Percentiles rank a stretch among this genome's conserved stretches.
Evolutionary conservation across 2,113 vertebrate genomes (phyloP).

Genomic region (Oreochromis niloticus): DNA sequence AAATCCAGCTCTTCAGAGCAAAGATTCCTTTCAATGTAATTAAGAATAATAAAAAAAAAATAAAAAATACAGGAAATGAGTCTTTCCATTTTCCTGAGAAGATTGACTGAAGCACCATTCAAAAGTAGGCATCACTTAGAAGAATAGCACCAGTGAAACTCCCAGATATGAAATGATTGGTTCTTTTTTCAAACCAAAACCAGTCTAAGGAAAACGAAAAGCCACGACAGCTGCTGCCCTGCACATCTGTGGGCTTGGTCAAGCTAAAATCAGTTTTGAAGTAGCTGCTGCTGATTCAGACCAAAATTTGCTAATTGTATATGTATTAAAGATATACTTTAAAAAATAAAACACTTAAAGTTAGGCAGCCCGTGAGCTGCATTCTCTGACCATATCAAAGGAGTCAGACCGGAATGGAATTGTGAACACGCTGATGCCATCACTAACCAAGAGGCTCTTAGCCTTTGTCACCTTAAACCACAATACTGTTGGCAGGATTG

Average conservation of each 20-base stretch:
- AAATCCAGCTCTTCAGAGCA: background rate
- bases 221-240: background rate
- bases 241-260: background rate
- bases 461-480: too few relatives aligned
- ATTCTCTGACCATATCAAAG: too few relatives aligned
- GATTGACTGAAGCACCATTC: background rate
- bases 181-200: background rate
- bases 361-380: too few relatives aligned
- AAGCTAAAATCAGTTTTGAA: background rate
- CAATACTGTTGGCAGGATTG: too few relatives aligned
- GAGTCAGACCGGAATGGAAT: too few relatives aligned
- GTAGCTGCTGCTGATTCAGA: background rate
- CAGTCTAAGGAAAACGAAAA: background rate
- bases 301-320: background rate
- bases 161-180: background rate
- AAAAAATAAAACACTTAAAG: too few relatives aligned
- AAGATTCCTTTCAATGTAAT: background rate
- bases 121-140: background rate
- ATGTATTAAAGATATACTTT: too few relatives aligned
- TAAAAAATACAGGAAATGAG: background rate
- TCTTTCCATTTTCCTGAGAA: background rate
- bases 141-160: conserved; percentile 14
- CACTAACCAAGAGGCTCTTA: too few relatives aligned
- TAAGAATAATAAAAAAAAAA: background rate
- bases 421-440: too few relatives aligned